Conservation (phyloP, 30 jellyfish, hydroid and myxozoan species). For the Pseudorhiza aurosa region DNA sequence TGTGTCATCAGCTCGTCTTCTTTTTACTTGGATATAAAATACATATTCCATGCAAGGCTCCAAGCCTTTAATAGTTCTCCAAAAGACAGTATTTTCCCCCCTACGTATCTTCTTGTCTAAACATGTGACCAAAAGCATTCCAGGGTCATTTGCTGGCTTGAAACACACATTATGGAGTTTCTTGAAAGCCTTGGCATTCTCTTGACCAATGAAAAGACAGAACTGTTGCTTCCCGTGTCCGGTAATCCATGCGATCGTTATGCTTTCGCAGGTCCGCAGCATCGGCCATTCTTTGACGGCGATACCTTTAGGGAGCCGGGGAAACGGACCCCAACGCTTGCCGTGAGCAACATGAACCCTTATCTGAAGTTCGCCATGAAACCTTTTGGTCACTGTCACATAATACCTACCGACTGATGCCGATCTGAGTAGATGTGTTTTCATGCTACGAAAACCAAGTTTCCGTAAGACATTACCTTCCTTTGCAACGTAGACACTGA, state of each 20-base stretch:
- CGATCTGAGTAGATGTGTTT: constrained; percentile 26
- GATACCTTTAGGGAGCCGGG: constrained; percentile 49
- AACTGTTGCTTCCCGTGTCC: constrained; percentile 62
- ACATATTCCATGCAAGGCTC: constrained; percentile 52
- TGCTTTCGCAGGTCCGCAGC: constrained; percentile 62
- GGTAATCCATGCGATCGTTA: constrained; percentile 65
- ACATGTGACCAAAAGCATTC: constrained; percentile 25
- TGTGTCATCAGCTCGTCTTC: constrained; percentile 39
- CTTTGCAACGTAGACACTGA: constrained; percentile 8
- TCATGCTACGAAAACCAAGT: constrained; percentile 11
- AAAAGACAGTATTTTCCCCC: constrained; percentile 26
- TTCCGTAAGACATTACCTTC: constrained; percentile 10
- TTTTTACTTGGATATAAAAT: constrained; percentile 49
- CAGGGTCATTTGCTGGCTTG: constrained; percentile 20
- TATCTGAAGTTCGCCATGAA: background rate
- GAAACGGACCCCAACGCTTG: constrained; percentile 54
- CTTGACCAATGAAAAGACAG: constrained; percentile 49
- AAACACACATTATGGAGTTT: constrained; percentile 29
- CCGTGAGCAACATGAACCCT: constrained; percentile 20
- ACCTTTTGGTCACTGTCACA: constrained; percentile 29
- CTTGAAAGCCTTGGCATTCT: background rate
- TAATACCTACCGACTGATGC: constrained; percentile 38
- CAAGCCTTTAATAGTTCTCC: constrained; percentile 51
- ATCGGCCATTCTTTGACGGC: constrained; percentile 67
- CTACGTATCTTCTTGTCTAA: constrained; percentile 40